A percentile compares a stretch with the other conserved stretches of the same genome.
These are phyloP conservation scores for Melanostoma mellinum DNA, from an alignment of 2,888 invertebrate genomes.

Conservation along the genomic window DNA sequence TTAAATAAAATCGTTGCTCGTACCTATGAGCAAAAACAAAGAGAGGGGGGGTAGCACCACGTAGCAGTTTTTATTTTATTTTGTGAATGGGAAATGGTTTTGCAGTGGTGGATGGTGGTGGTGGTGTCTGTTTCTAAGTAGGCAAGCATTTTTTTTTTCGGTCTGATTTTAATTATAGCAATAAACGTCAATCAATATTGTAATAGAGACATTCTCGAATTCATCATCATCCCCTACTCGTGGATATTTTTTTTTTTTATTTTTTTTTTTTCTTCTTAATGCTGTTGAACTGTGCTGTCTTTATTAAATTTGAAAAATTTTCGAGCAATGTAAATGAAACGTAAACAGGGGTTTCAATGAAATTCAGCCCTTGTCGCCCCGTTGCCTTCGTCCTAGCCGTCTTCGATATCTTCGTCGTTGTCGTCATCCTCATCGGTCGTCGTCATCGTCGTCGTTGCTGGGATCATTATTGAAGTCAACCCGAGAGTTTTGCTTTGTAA, in stretches of 20 bases:
- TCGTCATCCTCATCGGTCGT: conserved; percentile 16
- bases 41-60: conserved; percentile 1
- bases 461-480: conserved; percentile 71
- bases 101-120: conserved; percentile 5
- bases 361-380: conserved; percentile 33
- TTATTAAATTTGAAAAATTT: conserved; percentile 59
- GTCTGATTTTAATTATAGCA: conserved; percentile 68
- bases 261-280: conserved; percentile 1
- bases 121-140: conserved; percentile 41
- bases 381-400: conserved; percentile 27
- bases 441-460: conserved; percentile 48
- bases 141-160: conserved; percentile 33
- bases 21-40: conserved; percentile 26
- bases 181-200: conserved; percentile 72
- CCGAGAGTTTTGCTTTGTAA: conserved; percentile 59
- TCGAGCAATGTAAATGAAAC: conserved; percentile 68
- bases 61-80: background rate
- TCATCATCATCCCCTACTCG: conserved; percentile 62
- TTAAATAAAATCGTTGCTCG: background rate
- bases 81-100: conserved; percentile 33
- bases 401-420: conserved; percentile 28
- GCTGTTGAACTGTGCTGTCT: conserved; percentile 58
- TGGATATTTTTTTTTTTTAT: too few relatives aligned
- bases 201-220: conserved; percentile 67
- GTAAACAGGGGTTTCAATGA: conserved; percentile 67